Percentiles rank a stretch among this genome's conserved stretches.
phyloP scores from a whole-genome alignment of 2,888 invertebrate species.

The Drosophila gaucha region DNA sequence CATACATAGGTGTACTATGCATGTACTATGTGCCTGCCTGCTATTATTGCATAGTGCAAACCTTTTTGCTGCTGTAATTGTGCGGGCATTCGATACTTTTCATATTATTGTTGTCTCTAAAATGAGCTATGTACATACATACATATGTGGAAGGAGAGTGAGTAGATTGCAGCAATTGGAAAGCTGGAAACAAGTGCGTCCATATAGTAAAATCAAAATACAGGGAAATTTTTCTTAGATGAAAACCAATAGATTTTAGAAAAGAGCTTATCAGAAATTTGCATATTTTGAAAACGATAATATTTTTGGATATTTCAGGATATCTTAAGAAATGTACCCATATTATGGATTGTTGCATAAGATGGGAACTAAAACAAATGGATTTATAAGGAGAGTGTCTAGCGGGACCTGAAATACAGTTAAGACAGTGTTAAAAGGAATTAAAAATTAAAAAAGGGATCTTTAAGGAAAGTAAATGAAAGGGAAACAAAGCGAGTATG shows the following conservation, averaged over 20 bases:
- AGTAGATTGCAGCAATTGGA: constrained; percentile 12
- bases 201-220: constrained; percentile 1
- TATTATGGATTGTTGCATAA: too few relatives aligned
- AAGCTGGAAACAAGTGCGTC: constrained; percentile 22
- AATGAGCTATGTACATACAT: constrained; percentile 38
- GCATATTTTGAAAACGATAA: too few relatives aligned
- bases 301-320: too few relatives aligned
- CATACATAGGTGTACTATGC: background rate
- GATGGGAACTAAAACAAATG: background rate
- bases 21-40: background rate
- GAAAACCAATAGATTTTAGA: background rate
- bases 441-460: too few relatives aligned
- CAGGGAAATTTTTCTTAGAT: background rate
- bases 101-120: constrained; percentile 29
- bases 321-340: too few relatives aligned
- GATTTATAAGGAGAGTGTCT: background rate
- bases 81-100: constrained; percentile 41
- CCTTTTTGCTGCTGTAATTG: constrained; percentile 34
- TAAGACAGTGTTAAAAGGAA: too few relatives aligned
- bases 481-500: too few relatives aligned
- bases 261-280: too few relatives aligned
- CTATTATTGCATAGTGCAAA: constrained; percentile 22
- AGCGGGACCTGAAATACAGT: background rate
- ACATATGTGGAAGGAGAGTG: background rate
- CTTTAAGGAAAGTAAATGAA: too few relatives aligned